Evolutionary conservation across 2,888 invertebrate species (phyloP), one percentile per base, ranked within the genome.

Genomic region (Clostera curtula): DNA sequence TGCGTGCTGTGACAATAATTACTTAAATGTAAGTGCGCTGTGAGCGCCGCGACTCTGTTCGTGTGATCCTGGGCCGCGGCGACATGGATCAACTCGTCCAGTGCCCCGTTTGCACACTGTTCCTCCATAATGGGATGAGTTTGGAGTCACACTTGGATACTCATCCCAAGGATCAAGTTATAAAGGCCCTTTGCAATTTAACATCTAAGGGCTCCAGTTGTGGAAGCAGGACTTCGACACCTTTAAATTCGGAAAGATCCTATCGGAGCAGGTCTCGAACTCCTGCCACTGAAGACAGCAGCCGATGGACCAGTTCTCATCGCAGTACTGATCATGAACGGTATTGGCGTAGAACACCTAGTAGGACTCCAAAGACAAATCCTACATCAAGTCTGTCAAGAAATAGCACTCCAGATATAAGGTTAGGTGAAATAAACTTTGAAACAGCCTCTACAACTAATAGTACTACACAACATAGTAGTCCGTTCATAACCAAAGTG

Each of bases 81-180:
- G 67, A 54, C 41, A 85, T 85, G 85, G 82, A 84, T 48, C 74
- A 73, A 41, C 67, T 69, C 29, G 66, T 87, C 50, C 87, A 88
- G 65, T 95, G 94, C 70, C 94, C 94, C 28, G 93, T 94, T 43
- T 95, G 94, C 76, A 94, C 93, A 18, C 82, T 94, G 38, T 94
- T 89, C 70, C 84, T 95, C 45, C 88, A 93, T 48, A 91, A 91
- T 75, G 94, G 93, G 31, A 94, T 94, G 82, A 88, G 90, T 34
- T 77, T 94, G 48, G 91, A 92, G 63, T 88, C 88, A 41, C 94
- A 94, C 67, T 85, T 95, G 67, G 90, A 92, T 60, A 93, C 93
- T 12, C 94, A 94, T 82, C 93, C 94, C 19, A 94, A 94, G 70
- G 93, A 93, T 52, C 93, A 93, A 74, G 93, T 95, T 25, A 94